A percentile compares a stretch with the other conserved stretches of the same genome.
phyloP scores from a whole-genome alignment of 1,140 invertebrate species.

The Cotesia typhae region DNA sequence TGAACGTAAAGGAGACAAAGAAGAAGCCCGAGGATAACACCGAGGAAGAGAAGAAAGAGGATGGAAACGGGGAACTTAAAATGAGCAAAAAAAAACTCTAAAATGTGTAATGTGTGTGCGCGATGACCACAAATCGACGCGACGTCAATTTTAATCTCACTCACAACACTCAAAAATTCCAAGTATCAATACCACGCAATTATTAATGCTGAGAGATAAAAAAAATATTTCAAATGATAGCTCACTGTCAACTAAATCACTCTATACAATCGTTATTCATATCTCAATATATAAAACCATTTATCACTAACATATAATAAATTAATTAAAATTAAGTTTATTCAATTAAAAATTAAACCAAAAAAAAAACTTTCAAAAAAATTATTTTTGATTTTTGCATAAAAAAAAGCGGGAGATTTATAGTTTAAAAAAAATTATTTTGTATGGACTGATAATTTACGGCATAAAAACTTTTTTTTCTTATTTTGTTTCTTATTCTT shows the following conservation, averaged over 20 bases:
- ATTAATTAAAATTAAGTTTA: background rate
- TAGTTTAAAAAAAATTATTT: constrained; percentile 6
- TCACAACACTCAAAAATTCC: constrained; percentile 16
- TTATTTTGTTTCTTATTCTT: too few relatives aligned
- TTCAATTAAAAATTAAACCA: constrained; percentile 24
- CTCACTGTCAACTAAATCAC: constrained; percentile 23
- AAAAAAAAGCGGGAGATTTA: too few relatives aligned
- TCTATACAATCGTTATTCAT: constrained; percentile 32
- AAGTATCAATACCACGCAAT: constrained; percentile 36
- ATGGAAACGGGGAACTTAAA: too few relatives aligned
- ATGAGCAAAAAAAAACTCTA: too few relatives aligned
- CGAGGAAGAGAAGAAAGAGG: too few relatives aligned
- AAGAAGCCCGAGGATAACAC: too few relatives aligned
- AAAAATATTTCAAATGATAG: constrained; percentile 32
- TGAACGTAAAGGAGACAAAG: too few relatives aligned
- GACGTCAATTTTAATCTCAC: constrained; percentile 27
- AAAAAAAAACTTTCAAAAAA: background rate
- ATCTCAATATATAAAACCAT: constrained; percentile 25
- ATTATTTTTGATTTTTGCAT: too few relatives aligned
- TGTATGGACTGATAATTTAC: constrained; percentile 28
- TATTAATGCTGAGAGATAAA: constrained; percentile 21
- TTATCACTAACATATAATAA: constrained; percentile 3
- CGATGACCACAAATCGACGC: constrained; percentile 28
- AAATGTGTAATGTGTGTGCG: background rate
- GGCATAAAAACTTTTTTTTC: constrained; percentile 27